Evolutionary conservation across 2,797 vertebrate species (phyloP), one percentile per base, ranked within the genome.

Genomic region (Lutjanus campechanus): DNA sequence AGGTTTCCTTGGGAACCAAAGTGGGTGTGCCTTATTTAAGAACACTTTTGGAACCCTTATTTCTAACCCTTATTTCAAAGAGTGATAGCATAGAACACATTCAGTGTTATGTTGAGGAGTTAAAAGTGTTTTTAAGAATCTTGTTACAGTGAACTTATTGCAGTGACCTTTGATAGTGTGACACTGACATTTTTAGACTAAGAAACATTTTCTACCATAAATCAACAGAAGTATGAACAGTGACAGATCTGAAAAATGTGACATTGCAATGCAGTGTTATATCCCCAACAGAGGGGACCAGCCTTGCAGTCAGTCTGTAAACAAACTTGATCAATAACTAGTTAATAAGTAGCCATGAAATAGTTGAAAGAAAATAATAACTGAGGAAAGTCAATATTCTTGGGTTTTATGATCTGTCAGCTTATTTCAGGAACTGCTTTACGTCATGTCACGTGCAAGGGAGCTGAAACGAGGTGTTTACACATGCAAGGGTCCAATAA

Each of bases 321-420:
- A 44, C 6, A 61, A 43, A 49, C 17, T 29, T 70, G n/a, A 46
- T 55, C 6, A 56, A 43, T 49, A 49, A 55, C 19, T 60, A 19
- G 13, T n/a, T 53, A 5, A 36, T 20, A 56, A 0, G 19, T 59
- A 44, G 60, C 60, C 5, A 49, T 6, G 3, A 11, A 36, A 59
- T 15, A n/a, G 40, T 56, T 60, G 0, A 51, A n/a, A n/a, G 17
- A 68, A 71, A 60, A 44, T 11, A 56, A 59, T 44, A 22, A 54
- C 36, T 16, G 15, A 17, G 63, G 29, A 20, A 58, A 66, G n/a
- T 81, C 46, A 67, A 83, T 72, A 77, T 49, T 29, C 9, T 50
- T 68, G 8, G 43, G 20, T 85, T 94, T 92, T 86, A 92, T 84
- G 67, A 74, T 63, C 54, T 72, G 79, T 88, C 83, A 60, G 17